Evolutionary conservation across 2,113 vertebrate species (phyloP).

Genomic region (Perccottus glenii): DNA sequence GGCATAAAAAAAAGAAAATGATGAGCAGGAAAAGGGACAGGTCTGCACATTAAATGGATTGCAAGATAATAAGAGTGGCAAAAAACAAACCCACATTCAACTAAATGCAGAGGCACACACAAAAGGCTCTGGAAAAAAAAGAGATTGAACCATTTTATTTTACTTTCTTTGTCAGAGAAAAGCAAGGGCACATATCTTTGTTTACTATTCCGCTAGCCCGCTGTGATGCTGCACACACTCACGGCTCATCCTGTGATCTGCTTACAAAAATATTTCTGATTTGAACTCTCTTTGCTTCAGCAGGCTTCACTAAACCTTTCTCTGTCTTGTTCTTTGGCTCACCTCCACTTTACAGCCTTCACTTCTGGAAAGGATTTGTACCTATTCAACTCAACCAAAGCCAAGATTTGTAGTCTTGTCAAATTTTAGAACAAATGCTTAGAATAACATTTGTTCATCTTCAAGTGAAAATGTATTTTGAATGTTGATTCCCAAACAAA

Average conservation of each 20-base stretch:
- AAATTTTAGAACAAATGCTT: not conserved
- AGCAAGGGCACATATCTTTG: constrained; percentile 24
- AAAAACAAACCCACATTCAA: constrained; percentile 14
- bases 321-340: not conserved
- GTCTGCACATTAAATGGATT: constrained; percentile 9
- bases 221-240: constrained; percentile 20
- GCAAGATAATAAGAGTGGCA: not conserved
- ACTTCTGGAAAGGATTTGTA: not conserved
- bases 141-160: constrained; percentile 7
- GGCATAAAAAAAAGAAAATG: constrained; percentile 23
- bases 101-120: not conserved
- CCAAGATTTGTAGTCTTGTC: not conserved
- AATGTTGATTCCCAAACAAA: not conserved
- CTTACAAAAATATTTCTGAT: constrained; percentile 14
- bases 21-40: constrained; percentile 18
- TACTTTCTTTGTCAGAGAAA: constrained; percentile 23
- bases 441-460: not conserved
- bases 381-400: not conserved
- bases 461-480: not conserved
- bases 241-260: constrained; percentile 4
- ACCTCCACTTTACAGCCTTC: not conserved
- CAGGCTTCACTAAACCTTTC: constrained; percentile 1
- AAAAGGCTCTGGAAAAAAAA: constrained; percentile 2
- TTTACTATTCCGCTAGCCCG: constrained; percentile 15
- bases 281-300: not conserved